Evolutionary conservation across 2,888 invertebrate genomes (phyloP), one percentile per base, ranked within the genome.

Genomic region (Plemyria rubiginata): DNA sequence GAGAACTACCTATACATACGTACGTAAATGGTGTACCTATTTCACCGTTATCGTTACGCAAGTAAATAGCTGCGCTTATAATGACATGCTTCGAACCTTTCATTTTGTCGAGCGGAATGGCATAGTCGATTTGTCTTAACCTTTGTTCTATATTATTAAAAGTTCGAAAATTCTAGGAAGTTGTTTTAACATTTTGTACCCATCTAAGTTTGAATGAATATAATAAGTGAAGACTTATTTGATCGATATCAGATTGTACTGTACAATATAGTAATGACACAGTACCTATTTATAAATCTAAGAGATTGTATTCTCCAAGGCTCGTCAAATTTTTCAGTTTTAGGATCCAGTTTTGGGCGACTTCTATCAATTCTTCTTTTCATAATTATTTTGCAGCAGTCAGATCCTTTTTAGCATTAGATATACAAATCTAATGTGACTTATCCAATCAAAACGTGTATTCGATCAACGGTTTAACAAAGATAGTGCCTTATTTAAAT

Each of bases 21-120:
- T n/a, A 81, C 15, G 83, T 81, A 86, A 70, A 86, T 85, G 84
- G 81, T 79, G 82, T 71, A n/a, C n/a, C n/a, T n/a, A 78, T 71
- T 81, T 85, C 83, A 90, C 89, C 88, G 89, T 85, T 84, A 90
- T 88, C 87, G 89, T 88, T 90, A 89, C 76, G 79, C 80, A 82
- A 86, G 84, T 77, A 82, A 82, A 85, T 82, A 82, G 81, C 83
- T 78, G 78, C 79, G 79, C 78, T 76, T 81, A 84, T 85, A 86
- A 85, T 86, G 81, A 81, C 84, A 83, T 78, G 77, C 74, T 77
- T 70, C 72, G 67, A 76, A 78, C 80, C 77, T 81, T 82, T 80
- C 77, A 80, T 80, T 77, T 71, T 53, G 68, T 62, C 36, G 74
- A 76, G 74, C 73, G 72, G 69, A 74, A 82, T 77, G 78, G 79